A percentile compares a stretch with the other conserved stretches of the same genome.
phyloP scores from a whole-genome alignment of 2,113 vertebrate species.

The Columbina picui region DNA sequence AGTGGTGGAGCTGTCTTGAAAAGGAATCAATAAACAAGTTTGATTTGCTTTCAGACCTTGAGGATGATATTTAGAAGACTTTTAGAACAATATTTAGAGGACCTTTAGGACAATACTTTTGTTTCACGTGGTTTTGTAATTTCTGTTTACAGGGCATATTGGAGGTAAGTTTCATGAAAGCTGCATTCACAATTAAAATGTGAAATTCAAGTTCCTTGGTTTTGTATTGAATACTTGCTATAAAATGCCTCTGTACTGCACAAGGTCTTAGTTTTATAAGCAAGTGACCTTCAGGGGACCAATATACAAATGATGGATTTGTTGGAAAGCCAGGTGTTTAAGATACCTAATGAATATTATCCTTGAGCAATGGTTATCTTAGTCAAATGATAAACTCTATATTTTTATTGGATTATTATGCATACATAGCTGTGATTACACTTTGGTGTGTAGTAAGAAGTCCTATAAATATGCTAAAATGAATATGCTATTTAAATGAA shows the following conservation, averaged over 20 bases:
- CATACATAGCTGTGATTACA: constrained; percentile 16
- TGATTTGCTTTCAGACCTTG: not conserved
- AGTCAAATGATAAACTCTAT: not conserved
- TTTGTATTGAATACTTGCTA: not conserved
- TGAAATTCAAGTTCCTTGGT: not conserved
- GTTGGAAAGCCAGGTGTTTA: not conserved
- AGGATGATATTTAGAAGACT: not conserved
- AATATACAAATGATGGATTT: not conserved
- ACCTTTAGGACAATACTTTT: not conserved
- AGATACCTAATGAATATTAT: constrained; percentile 14
- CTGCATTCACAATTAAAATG: not conserved
- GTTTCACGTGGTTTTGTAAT: not conserved
- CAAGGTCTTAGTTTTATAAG: not conserved
- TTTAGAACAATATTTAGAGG: not conserved
- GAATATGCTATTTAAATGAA: constrained; percentile 39
- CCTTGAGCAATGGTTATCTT: constrained; percentile 11
- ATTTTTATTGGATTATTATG: constrained; percentile 47
- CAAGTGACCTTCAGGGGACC: constrained; percentile 21
- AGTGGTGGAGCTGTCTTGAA: not conserved
- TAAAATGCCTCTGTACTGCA: not conserved
- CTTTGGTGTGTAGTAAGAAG: not conserved
- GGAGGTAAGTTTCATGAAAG: not conserved
- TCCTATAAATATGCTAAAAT: constrained; percentile 21
- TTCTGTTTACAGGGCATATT: not conserved
- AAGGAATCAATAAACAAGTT: not conserved